Evolutionary conservation across 1,140 invertebrate genomes (phyloP).

Genomic region (Phymorhynchus buccinoides): DNA sequence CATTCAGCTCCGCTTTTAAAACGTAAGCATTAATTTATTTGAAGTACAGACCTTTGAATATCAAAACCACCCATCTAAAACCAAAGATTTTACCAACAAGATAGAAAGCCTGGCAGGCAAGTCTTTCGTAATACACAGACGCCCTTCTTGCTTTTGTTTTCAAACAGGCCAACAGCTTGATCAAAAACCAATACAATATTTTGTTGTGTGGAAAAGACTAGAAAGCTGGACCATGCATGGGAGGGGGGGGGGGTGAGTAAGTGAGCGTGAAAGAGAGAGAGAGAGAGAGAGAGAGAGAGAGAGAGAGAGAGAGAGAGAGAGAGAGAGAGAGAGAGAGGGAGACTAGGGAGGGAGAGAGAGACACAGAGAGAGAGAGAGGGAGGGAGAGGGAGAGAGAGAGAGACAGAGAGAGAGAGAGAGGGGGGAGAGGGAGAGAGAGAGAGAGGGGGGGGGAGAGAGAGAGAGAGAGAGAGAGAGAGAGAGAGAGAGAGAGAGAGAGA

Average conservation of each 20-base stretch:
- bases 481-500: conserved; percentile 9
- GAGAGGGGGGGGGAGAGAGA: neutral
- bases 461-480: neutral
- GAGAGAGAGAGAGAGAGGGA: neutral
- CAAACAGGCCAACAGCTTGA: too few species aligned
- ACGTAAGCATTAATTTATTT: too few species aligned
- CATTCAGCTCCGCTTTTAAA: too few species aligned
- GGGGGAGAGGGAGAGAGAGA: neutral
- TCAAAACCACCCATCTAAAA: too few species aligned
- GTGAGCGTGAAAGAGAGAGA: neutral
- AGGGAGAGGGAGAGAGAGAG: conserved; percentile 14
- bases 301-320: conserved; percentile 29
- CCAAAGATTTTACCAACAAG: too few species aligned
- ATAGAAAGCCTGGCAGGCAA: too few species aligned
- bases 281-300: conserved; percentile 30
- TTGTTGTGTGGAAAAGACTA: too few species aligned
- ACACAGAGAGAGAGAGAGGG: conserved; percentile 12
- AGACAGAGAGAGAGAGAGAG: conserved; percentile 7
- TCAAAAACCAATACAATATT: too few species aligned
- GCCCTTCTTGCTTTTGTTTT: too few species aligned
- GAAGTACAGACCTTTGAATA: too few species aligned
- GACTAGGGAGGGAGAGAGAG: neutral
- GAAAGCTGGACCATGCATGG: neutral
- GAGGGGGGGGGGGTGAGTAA: neutral
- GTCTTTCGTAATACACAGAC: too few species aligned